Percentiles rank a stretch among this genome's conserved stretches.
Conservation (phyloP, 2,113 vertebrate genomes). For the Athene noctua region DNA sequence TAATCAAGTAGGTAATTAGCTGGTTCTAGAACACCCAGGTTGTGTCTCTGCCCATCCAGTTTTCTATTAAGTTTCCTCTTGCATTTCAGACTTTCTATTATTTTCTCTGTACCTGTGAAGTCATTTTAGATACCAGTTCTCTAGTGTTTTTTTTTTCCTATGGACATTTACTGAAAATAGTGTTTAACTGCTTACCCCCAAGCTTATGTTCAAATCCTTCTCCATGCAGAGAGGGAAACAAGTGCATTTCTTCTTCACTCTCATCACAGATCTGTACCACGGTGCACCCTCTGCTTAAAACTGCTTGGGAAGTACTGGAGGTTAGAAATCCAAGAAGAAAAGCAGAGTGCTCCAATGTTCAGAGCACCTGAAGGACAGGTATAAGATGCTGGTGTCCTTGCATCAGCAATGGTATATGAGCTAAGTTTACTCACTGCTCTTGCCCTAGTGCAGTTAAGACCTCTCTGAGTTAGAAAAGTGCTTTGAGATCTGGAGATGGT, state of each 20-base stretch:
- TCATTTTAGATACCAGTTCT: not conserved
- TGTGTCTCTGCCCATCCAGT: not conserved
- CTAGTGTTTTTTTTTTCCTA: not conserved
- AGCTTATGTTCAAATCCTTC: not conserved
- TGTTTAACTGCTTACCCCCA: not conserved
- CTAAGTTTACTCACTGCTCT: not conserved
- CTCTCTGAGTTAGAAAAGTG: not conserved
- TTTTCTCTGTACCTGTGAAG: not conserved
- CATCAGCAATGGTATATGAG: not conserved
- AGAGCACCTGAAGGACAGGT: not conserved
- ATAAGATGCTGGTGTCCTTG: rapidly evolving
- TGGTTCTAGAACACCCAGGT: not conserved
- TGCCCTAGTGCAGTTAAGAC: not conserved
- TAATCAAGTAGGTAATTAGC: not conserved
- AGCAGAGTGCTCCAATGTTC: not conserved
- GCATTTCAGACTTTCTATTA: not conserved
- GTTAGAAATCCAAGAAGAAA: not conserved
- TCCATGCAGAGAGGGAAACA: not conserved
- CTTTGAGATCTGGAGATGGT: not conserved
- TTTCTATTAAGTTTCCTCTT: not conserved
- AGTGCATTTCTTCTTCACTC: not conserved
- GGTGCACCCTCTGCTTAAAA: rapidly evolving
- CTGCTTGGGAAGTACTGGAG: not conserved
- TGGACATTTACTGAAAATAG: not conserved
- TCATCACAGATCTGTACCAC: not conserved